Evolutionary conservation across 2,888 invertebrate species (phyloP), one percentile per base, ranked within the genome.

Genomic region (Drosophila flavopinicola): DNA sequence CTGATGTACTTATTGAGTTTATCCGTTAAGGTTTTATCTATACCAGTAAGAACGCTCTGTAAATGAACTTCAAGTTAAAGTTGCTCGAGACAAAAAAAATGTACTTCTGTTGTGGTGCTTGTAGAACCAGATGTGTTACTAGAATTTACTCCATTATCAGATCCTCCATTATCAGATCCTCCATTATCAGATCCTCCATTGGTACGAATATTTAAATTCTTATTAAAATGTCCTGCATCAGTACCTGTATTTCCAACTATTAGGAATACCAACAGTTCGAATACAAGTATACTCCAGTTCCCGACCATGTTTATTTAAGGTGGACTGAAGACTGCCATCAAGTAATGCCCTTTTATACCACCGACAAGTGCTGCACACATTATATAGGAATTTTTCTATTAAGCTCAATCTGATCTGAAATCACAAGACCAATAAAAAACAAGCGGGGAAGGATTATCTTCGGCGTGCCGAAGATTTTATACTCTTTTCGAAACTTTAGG

Each of bases 31-130:
- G 6, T 1, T 0, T 7, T 2, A 3, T 30, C 27, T 9, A 13
- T 1, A 1, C 9, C 1, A 3, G 0, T 7, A 0, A 6, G 2
- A 2, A 1, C 0, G 0, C 0, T 2, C 56, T 57, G 15, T 1
- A 57, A 54, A 27, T 10, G 3, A n/a, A 6, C 1, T 1, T 11
- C 3, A 27, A 3, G 13, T 56, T 7, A 32, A 1, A 30, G 13
- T 17, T 15, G 1, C 23, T 3, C 0, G 3, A 9, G 11, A 10
- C 17, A 38, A 0, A 13, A 4, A 10, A 38, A 10, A 17, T 7
- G 37, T 24, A 56, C 54, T 25, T 48, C 9, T 6, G 47, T 27
- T 29, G 42, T n/a, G n/a, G n/a, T n/a, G n/a, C n/a, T n/a, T n/a
- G n/a, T n/a, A n/a, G n/a, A n/a, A n/a, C n/a, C n/a, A n/a, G n/a